These are phyloP conservation scores for Narcine bancroftii DNA, from an alignment of 2,113 vertebrate species.

Conservation along the genomic window DNA sequence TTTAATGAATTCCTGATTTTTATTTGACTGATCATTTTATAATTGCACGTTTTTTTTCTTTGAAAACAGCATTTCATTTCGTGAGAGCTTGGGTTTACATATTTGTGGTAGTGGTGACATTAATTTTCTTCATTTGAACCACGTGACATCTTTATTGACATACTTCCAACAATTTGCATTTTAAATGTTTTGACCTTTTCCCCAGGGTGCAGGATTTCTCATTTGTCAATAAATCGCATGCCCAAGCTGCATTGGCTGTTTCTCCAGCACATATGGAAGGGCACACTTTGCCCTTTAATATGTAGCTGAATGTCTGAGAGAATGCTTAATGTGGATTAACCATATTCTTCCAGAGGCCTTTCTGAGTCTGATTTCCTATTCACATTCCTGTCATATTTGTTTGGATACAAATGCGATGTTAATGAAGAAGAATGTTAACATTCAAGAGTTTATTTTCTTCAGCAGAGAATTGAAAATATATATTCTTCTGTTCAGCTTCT, in stretches of 20 bases:
- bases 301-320: not conserved
- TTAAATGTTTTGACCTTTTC: not conserved
- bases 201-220: no score
- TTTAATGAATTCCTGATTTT: not conserved
- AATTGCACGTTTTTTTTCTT: not conserved
- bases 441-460: no score
- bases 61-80: not conserved
- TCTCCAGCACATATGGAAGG: no score
- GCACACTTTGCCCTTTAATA: no score
- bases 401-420: not conserved
- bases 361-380: not conserved
- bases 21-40: not conserved
- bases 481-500: not conserved
- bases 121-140: not conserved
- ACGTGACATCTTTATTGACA: not conserved
- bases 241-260: no score
- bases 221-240: no score
- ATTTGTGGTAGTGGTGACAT: not conserved
- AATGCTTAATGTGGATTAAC: not conserved
- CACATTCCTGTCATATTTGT: not conserved
- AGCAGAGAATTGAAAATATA: not conserved
- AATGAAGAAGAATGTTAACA: not conserved
- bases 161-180: not conserved
- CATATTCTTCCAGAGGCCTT: not conserved
- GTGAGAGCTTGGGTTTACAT: not conserved